Evolutionary conservation across 1,140 invertebrate species (phyloP).

Genomic region (Neodiprion fabricii): DNA sequence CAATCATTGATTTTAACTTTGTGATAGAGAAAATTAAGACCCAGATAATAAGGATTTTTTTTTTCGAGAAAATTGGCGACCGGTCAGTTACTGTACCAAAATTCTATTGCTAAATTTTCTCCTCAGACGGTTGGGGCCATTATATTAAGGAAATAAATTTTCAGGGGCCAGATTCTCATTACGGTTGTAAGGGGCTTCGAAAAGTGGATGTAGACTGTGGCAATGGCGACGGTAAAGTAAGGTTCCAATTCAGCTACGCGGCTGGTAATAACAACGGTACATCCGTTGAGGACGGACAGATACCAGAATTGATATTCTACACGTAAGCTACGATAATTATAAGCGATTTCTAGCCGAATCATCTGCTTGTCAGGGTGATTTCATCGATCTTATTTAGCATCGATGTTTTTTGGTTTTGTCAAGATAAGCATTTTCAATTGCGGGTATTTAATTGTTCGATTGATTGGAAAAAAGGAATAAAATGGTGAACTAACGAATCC

Average conservation of each 20-base stretch:
- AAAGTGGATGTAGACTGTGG: slow-evolving; percentile 80
- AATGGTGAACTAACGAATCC: too few species aligned
- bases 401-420: too few species aligned
- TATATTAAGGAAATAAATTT: slow-evolving; percentile 36
- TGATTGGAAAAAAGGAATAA: too few species aligned
- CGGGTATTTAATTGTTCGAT: too few species aligned
- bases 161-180: slow-evolving; percentile 88
- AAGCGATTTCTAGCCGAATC: too few species aligned
- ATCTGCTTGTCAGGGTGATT: too few species aligned
- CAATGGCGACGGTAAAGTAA: slow-evolving; percentile 74
- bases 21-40: too few species aligned
- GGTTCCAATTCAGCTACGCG: slow-evolving; percentile 86
- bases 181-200: slow-evolving; percentile 82
- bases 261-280: slow-evolving; percentile 91
- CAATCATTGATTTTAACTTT: not conserved
- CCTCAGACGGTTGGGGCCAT: not conserved
- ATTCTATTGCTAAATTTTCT: slow-evolving; percentile 26
- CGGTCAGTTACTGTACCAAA: slow-evolving; percentile 17
- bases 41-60: slow-evolving; percentile 9
- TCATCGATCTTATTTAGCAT: too few species aligned
- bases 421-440: too few species aligned
- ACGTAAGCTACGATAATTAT: slow-evolving; percentile 50
- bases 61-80: not conserved
- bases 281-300: slow-evolving; percentile 89
- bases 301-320: slow-evolving; percentile 89